phyloP scores from a whole-genome alignment of 2,888 invertebrate genomes.

The Dione vanillae region DNA sequence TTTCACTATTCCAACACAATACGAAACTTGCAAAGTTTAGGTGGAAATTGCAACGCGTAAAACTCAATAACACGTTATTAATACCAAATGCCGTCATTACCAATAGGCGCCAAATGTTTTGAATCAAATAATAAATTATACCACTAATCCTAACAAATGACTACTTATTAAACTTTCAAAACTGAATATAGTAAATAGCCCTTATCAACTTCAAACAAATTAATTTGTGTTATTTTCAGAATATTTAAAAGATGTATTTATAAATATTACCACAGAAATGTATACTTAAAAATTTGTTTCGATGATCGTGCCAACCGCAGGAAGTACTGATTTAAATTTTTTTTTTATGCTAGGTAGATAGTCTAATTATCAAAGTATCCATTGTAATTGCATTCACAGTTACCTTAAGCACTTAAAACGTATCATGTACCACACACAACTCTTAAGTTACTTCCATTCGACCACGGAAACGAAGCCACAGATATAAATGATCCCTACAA shows the following conservation, averaged over 20 bases:
- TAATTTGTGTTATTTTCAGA: not conserved
- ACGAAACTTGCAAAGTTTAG: conserved; percentile 27
- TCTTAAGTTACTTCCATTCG: too few relatives aligned
- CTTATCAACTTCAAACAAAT: not conserved
- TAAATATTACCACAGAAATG: not conserved
- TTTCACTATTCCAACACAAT: conserved; percentile 26
- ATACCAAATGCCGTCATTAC: conserved; percentile 42
- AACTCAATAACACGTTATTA: conserved; percentile 40
- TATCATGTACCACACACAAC: too few relatives aligned
- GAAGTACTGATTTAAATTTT: too few relatives aligned
- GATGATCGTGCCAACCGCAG: too few relatives aligned
- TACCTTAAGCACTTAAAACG: too few relatives aligned
- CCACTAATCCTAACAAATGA: conserved; percentile 6
- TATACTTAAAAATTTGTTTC: too few relatives aligned
- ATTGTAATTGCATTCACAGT: too few relatives aligned
- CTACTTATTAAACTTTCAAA: conserved; percentile 2
- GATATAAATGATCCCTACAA: not conserved
- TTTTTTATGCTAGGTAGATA: too few relatives aligned
- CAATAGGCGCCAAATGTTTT: conserved; percentile 32
- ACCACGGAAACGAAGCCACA: too few relatives aligned
- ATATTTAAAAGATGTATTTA: not conserved
- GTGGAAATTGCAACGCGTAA: conserved; percentile 35
- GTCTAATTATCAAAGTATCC: too few relatives aligned
- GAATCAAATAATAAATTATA: conserved; percentile 28
- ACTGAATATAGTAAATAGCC: not conserved